Evolutionary conservation across 1,140 invertebrate genomes (phyloP).

Genomic region (Aphidius gifuensis): DNA sequence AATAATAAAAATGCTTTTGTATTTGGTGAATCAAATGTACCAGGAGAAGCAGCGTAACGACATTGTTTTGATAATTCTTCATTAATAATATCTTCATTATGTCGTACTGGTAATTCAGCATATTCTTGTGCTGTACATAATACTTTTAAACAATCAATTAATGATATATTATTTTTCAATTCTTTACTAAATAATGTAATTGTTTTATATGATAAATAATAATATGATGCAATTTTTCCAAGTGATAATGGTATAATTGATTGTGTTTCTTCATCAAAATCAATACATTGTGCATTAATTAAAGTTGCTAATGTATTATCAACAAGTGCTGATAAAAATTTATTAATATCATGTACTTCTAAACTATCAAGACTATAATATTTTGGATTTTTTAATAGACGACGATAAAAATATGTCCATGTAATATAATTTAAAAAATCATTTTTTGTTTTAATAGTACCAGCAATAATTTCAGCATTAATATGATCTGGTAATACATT

Average conservation of each 20-base stretch:
- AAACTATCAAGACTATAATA: conserved; percentile 85
- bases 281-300: conserved; percentile 73
- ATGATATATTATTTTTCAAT: conserved; percentile 62
- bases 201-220: conserved; percentile 94
- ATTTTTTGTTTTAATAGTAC: conserved; percentile 88
- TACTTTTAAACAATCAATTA: conserved; percentile 76
- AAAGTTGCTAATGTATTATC: conserved; percentile 74
- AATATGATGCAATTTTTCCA: conserved; percentile 93
- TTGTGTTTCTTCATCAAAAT: conserved; percentile 55
- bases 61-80: conserved; percentile 81
- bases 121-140: conserved; percentile 89
- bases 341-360: conserved; percentile 72
- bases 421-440: conserved; percentile 96
- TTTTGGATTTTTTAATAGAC: conserved; percentile 89
- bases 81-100: conserved; percentile 96
- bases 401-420: conserved; percentile 97
- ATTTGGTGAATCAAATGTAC: conserved; percentile 83
- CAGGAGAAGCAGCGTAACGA: conserved; percentile 69
- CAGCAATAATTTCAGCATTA: conserved; percentile 96
- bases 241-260: conserved; percentile 72
- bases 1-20: conserved; percentile 92
- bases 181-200: conserved; percentile 78
- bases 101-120: conserved; percentile 90
- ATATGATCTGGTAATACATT: conserved; percentile 93
- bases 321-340: conserved; percentile 72